These are phyloP conservation scores for Nanger granti DNA, from an alignment of 2,113 vertebrate species.

Conservation along the genomic window DNA sequence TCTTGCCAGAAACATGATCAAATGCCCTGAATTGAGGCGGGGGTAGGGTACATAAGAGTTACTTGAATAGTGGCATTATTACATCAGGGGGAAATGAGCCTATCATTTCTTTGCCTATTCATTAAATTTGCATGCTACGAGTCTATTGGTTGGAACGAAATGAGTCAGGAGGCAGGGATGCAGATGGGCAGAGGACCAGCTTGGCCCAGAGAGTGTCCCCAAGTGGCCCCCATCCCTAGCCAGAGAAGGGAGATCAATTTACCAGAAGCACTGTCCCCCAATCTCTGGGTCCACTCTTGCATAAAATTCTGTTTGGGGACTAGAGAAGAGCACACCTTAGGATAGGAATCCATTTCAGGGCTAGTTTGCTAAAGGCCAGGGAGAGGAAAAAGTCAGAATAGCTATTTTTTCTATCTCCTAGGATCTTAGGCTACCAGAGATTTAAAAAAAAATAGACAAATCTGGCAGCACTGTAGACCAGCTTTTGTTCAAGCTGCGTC, in stretches of 20 bases:
- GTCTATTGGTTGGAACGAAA: conserved; percentile 65
- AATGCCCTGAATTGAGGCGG: conserved; percentile 41
- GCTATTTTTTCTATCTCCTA: not conserved
- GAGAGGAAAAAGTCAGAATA: not conserved
- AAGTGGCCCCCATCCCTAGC: conserved; percentile 29
- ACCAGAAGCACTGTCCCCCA: not conserved
- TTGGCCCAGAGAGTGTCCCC: conserved; percentile 46
- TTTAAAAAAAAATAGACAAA: not conserved
- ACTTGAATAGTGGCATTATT: conserved; percentile 72
- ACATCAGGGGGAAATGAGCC: conserved; percentile 60
- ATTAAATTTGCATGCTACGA: conserved; percentile 67
- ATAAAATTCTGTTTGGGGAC: conserved; percentile 1
- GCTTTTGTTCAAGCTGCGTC: not conserved
- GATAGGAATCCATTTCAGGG: not conserved
- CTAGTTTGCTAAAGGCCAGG: not conserved
- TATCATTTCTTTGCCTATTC: conserved; percentile 62
- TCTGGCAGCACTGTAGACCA: not conserved
- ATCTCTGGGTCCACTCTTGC: not conserved
- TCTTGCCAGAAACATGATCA: conserved; percentile 56
- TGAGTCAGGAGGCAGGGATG: conserved; percentile 60
- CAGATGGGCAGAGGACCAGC: conserved; percentile 57
- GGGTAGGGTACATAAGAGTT: conserved; percentile 39
- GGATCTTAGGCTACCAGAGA: not conserved
- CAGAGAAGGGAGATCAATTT: conserved; percentile 25
- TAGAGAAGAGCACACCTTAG: not conserved